Percentiles rank a stretch among this genome's conserved stretches.
Conservation (phyloP, 1,140 invertebrate species). For the Scaptomyza pallida region DNA sequence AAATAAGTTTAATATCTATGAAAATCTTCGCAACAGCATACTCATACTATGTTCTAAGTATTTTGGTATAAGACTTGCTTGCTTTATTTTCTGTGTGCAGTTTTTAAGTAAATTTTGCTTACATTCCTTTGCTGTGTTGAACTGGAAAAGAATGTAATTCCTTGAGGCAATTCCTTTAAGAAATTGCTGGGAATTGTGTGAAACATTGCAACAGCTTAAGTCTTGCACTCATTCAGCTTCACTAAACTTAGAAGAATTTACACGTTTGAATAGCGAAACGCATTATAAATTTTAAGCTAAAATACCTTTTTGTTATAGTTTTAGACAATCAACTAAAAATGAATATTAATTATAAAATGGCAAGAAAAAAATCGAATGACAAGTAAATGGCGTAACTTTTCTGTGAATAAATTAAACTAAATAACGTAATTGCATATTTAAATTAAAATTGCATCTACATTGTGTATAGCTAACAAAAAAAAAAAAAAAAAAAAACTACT, state of each 20-base stretch:
- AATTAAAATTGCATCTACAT: slow-evolving; percentile 50
- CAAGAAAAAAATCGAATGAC: slow-evolving; percentile 61
- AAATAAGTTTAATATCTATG: slow-evolving; percentile 8
- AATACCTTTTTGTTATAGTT: slow-evolving; percentile 78
- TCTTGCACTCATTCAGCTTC: slow-evolving; percentile 34
- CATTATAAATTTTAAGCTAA: slow-evolving; percentile 56
- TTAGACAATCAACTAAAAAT: slow-evolving; percentile 74
- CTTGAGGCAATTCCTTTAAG: slow-evolving; percentile 2
- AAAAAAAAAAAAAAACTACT: slow-evolving; percentile 12
- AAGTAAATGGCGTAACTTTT: slow-evolving; percentile 82
- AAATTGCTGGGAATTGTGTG: not conserved
- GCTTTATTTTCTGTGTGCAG: slow-evolving; percentile 21
- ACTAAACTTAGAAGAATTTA: slow-evolving; percentile 25
- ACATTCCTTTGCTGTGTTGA: slow-evolving; percentile 1
- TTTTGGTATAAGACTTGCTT: slow-evolving; percentile 13
- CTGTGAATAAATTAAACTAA: slow-evolving; percentile 75
- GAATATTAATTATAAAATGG: slow-evolving; percentile 47
- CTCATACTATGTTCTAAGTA: not conserved
- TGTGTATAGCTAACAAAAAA: slow-evolving; percentile 28
- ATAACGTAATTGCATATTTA: slow-evolving; percentile 56
- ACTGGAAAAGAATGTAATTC: not conserved
- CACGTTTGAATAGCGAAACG: slow-evolving; percentile 16
- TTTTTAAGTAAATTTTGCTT: slow-evolving; percentile 3
- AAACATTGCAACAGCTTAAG: slow-evolving; percentile 2
- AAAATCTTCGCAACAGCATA: not conserved